These are phyloP conservation scores for Hydrolagus affinis DNA, from an alignment of 2,113 vertebrate genomes.

Conservation along the genomic window DNA sequence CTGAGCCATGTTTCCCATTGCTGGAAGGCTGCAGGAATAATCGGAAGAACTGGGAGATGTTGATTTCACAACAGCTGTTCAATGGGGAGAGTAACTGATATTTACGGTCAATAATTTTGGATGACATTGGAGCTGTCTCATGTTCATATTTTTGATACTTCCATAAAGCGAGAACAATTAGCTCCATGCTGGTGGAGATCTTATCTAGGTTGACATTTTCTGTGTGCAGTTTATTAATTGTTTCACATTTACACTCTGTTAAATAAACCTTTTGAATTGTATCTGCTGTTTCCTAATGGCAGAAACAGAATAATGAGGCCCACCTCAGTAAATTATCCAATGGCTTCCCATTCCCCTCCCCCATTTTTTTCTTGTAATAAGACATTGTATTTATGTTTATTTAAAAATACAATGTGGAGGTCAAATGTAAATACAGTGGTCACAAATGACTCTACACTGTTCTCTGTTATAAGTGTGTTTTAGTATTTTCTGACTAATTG, in stretches of 20 bases:
- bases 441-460: neutral
- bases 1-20: conserved; percentile 75
- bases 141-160: neutral
- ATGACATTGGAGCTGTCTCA: neutral
- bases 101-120: neutral
- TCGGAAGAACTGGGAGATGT: conserved; percentile 79
- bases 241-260: neutral
- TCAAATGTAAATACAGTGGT: neutral
- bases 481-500: neutral
- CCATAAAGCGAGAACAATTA: neutral
- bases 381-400: neutral
- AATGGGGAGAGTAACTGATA: conserved; percentile 54
- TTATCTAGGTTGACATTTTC: neutral
- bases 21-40: conserved; percentile 87
- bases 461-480: neutral
- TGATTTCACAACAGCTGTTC: conserved; percentile 70
- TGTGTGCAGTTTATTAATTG: conserved; percentile 4
- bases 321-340: neutral
- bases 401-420: neutral
- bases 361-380: neutral
- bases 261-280: neutral
- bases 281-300: neutral
- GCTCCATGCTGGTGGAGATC: neutral
- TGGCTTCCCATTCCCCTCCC: neutral
- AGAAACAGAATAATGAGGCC: neutral